Evolutionary conservation across 1,140 invertebrate genomes (phyloP).

Genomic region (Tetranychus urticae): DNA sequence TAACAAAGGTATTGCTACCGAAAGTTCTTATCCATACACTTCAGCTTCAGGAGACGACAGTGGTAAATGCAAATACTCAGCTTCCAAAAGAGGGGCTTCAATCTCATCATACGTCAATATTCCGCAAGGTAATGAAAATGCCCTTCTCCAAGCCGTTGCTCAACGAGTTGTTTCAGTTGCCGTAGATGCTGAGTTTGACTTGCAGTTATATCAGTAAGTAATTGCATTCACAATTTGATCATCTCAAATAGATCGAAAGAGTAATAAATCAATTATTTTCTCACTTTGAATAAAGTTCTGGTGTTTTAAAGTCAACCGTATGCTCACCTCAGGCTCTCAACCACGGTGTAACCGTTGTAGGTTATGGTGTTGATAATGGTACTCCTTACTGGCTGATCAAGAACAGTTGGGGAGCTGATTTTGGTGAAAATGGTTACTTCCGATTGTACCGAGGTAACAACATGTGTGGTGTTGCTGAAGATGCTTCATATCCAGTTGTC

Average conservation of each 20-base stretch:
- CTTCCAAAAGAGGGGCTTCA: slow-evolving; percentile 25
- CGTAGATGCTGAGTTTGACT: slow-evolving; percentile 24
- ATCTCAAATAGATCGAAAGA: slow-evolving; percentile 6
- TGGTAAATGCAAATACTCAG: slow-evolving; percentile 22
- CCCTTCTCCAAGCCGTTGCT: slow-evolving; percentile 18
- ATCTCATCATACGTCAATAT: slow-evolving; percentile 25
- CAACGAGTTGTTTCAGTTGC: slow-evolving; percentile 25
- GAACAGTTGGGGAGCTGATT: slow-evolving; percentile 36
- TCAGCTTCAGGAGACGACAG: slow-evolving; percentile 21
- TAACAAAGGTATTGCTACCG: slow-evolving; percentile 33
- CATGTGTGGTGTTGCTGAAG: slow-evolving; percentile 63
- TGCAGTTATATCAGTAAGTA: slow-evolving; percentile 16
- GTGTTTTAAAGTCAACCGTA: neutral
- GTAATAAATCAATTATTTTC: neutral
- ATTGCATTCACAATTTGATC: slow-evolving; percentile 12
- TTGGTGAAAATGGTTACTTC: slow-evolving; percentile 69
- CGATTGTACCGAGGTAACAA: slow-evolving; percentile 71
- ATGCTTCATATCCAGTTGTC: slow-evolving; percentile 29
- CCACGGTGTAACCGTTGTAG: slow-evolving; percentile 25
- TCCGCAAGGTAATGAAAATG: slow-evolving; percentile 20
- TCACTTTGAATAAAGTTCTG: neutral
- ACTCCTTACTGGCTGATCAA: slow-evolving; percentile 25
- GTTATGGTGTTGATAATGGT: slow-evolving; percentile 20
- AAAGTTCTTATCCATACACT: slow-evolving; percentile 21
- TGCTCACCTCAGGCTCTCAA: slow-evolving; percentile 13